Base-by-base conservation (phyloP, 2,797 vertebrate genomes). In the Parauchenoglanis ngamensis region DNA sequence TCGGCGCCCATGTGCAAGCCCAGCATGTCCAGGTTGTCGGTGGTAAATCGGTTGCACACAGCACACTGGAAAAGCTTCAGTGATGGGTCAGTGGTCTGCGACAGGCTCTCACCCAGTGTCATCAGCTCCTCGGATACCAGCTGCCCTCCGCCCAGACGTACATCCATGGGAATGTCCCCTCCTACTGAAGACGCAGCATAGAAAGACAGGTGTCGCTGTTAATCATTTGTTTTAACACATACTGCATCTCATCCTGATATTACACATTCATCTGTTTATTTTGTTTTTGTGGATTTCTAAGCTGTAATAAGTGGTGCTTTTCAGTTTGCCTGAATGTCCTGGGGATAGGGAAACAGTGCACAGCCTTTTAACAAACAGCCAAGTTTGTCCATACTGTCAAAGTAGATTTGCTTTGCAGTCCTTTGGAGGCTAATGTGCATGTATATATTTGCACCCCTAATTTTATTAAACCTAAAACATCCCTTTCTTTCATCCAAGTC, bases 31-130 rank as follows among this genome's bases (percentile, higher is more conserved):
- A 99, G 91, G 93, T 98, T 99, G 95, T 99, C 98, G 0, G 98
- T 99, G 85, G 97, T 99, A 95, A 99, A 99, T 92, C 96, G 97
- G 97, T 99, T 99, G 95, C 98, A 99, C 91, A 99, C 98, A 0
- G 98, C 98, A 0, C 98, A 99, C 94, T 99, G 98, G 95, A 99
- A 99, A 77, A 99, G 98, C 96, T 99, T 99, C 92, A 99, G 96
- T 0, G 98, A 98, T 0, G 98, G 98, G 94, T 99, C 98, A 0
- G 97, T 99, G 25, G 97, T 98, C 92, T 99, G 98, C 0, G 98
- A 98, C 92, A 99, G 97, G 92, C 97, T 99, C 94, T 99, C 98
- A 57, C 98, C 98, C 90, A 99, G 92, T 93, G 97, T 99, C 98
- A 99, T 99, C 92, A 99, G 96, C 94, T 99, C 98, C 94, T 99